Percentiles rank a stretch among this genome's conserved stretches.
Evolutionary conservation across 2,113 vertebrate genomes (phyloP).

Genomic region (Pseudois nayaur): DNA sequence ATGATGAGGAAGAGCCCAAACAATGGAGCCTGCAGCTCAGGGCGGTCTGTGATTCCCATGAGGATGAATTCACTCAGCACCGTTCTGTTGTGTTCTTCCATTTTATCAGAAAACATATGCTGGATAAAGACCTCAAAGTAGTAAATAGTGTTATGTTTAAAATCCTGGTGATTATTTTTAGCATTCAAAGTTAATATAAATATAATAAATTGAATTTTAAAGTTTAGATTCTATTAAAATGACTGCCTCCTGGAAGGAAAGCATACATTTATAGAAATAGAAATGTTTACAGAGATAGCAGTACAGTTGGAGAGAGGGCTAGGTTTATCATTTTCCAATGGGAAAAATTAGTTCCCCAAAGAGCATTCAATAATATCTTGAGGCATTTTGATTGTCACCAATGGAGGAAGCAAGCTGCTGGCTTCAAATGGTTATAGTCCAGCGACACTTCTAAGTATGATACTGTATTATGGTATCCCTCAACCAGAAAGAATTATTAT

Average conservation of each 20-base stretch:
- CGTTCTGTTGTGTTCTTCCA: not conserved
- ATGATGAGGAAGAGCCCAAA: constrained; percentile 43
- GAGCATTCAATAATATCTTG: not conserved
- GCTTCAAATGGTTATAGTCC: too few relatives aligned
- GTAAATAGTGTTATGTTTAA: not conserved
- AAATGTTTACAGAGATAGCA: fast-evolving
- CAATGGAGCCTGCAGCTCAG: not conserved
- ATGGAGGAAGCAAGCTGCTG: not conserved
- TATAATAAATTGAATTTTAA: not conserved
- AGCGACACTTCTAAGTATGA: not conserved
- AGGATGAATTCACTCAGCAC: not conserved
- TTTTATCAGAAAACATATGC: not conserved
- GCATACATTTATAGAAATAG: not conserved
- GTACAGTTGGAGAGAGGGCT: not conserved
- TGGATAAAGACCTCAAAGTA: not conserved
- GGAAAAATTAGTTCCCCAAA: not conserved
- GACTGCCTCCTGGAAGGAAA: too few relatives aligned
- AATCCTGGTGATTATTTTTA: not conserved
- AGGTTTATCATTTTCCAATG: not conserved
- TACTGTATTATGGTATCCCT: not conserved
- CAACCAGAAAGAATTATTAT: not conserved
- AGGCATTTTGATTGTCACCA: not conserved
- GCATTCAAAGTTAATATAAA: not conserved
- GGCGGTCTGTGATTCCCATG: not conserved
- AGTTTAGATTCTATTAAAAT: not conserved